Percentiles rank a stretch among this genome's conserved stretches.
Conservation (phyloP, 2,888 invertebrate species). For the Junonia oenone region DNA sequence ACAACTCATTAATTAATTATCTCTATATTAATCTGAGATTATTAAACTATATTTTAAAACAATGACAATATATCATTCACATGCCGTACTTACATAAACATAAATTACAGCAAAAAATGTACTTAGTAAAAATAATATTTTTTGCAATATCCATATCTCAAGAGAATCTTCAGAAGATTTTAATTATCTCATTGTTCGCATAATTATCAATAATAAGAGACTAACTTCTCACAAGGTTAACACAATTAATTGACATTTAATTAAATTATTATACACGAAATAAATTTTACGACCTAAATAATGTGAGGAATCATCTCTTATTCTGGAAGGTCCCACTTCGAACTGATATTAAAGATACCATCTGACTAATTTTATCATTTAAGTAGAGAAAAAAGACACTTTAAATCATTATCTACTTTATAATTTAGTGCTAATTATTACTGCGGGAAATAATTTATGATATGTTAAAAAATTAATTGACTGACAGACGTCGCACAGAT, state of each 20-base stretch:
- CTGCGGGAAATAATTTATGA: too few relatives aligned
- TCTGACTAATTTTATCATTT: neutral
- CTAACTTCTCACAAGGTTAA: neutral
- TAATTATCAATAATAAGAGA: neutral
- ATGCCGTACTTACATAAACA: neutral
- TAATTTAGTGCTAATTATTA: too few relatives aligned
- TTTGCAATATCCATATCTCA: neutral
- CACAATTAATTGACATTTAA: neutral
- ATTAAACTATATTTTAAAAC: neutral
- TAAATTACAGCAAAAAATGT: neutral
- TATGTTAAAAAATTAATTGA: too few relatives aligned
- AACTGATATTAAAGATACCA: neutral
- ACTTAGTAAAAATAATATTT: neutral
- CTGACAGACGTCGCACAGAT: too few relatives aligned
- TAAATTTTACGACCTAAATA: neutral
- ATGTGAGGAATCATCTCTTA: neutral
- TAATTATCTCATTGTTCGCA: neutral
- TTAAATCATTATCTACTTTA: neutral
- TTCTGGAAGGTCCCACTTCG: neutral
- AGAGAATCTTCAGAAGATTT: neutral
- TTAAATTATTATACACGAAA: neutral
- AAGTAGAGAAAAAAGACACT: neutral
- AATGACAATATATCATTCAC: neutral
- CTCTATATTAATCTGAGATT: neutral
- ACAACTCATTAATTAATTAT: neutral